Evolutionary conservation across 2,888 invertebrate species (phyloP).

Genomic region (Cataglyphis cursor): DNA sequence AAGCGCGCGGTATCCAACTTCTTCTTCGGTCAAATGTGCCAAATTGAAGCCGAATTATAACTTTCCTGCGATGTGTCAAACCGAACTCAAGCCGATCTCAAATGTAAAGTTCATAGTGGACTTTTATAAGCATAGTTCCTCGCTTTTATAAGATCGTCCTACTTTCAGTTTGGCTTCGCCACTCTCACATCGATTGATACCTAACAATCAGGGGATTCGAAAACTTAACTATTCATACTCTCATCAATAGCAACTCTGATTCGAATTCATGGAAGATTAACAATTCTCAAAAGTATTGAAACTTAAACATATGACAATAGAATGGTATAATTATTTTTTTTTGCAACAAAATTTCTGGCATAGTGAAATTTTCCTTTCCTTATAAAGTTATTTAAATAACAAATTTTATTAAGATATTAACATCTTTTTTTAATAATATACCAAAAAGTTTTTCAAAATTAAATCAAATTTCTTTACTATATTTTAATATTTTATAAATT

Average conservation of each 20-base stretch:
- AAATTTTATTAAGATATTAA: not conserved
- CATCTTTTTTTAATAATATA: not conserved
- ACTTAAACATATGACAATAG: not conserved
- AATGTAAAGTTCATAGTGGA: slow-evolving; percentile 53
- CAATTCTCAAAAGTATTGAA: not conserved
- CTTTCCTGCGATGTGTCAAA: slow-evolving; percentile 56
- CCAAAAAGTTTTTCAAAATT: not conserved
- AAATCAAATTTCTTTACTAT: not conserved
- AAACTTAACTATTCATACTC: slow-evolving; percentile 19
- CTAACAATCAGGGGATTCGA: slow-evolving; percentile 39
- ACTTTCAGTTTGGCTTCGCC: slow-evolving; percentile 37
- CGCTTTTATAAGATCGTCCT: slow-evolving; percentile 52
- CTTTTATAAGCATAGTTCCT: slow-evolving; percentile 50
- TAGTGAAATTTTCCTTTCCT: not conserved
- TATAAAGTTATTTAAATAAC: not conserved
- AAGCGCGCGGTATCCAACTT: slow-evolving; percentile 23
- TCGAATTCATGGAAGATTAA: not conserved
- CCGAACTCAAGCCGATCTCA: slow-evolving; percentile 41
- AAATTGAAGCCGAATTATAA: slow-evolving; percentile 59
- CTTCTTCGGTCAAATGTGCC: slow-evolving; percentile 47
- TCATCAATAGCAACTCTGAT: not conserved
- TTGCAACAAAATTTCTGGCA: not conserved
- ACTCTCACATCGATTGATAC: slow-evolving; percentile 32
- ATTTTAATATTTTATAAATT: not conserved
- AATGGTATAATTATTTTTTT: not conserved